Base-by-base conservation (phyloP, 2,113 vertebrate species). In the Percopsis transmontana region DNA sequence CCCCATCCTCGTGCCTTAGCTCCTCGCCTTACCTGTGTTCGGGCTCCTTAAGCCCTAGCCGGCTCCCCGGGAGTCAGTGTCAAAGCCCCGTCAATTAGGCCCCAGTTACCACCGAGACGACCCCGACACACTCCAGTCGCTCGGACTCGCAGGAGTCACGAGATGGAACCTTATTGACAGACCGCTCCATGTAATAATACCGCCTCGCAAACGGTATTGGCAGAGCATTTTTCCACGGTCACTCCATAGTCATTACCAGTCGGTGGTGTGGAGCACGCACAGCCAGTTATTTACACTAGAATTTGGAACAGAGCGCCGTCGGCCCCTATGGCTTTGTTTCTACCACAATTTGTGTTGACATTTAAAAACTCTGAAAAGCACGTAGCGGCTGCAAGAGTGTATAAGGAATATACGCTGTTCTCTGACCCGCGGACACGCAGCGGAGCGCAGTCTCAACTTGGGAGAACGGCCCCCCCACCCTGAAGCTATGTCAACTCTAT, bases 71-170 rank as follows among this genome's bases (percentile, higher is more conserved):
- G 76, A 71, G 82, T 64, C 54, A n/a, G 58, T 9, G 19, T 18
- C 24, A 58, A 24, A 57, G 58, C 48, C 53, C 69, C 71, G 67
- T 80, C 83, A 87, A 83, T 85, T 87, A 85, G 66, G 48, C 77
- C 42, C 58, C 72, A 72, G 68, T 80, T 81, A 86, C 79, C 67
- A 62, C 68, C 18, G 27, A 72, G 71, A 68, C 64, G 60, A 53
- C 39, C 74, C 61, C 59, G 60, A 72, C 50, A 66, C 58, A 61
- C 73, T 79, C 24, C 45, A 70, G 69, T 68, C 61, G 66, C 69
- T 64, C 59, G 72, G 67, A 58, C 62, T 60, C 72, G 48, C 55
- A 69, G 53, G 70, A 73, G 63, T 60, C 38, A 44, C 14, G 8
- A 66, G 72, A 74, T 67, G 62, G 62, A 72, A 61, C 61, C 44